Base-by-base conservation (phyloP, 2,888 invertebrate species). In the Masnerella sp. region DNA sequence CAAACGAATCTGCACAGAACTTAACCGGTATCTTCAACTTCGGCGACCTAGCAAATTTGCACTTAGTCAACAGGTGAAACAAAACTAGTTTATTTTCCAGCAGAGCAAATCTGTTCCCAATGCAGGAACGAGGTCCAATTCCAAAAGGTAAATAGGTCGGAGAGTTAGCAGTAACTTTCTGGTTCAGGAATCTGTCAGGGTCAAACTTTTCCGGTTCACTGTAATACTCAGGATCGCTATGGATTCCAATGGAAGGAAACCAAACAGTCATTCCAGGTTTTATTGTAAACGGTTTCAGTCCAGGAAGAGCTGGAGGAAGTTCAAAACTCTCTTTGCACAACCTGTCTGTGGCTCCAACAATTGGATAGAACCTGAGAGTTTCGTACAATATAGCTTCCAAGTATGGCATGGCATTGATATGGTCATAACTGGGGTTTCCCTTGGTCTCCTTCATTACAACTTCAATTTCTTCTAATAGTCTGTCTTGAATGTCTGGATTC, bases 281-380 rank as follows among this genome's bases (percentile, higher is more conserved):
- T 0, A 86, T 22, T 0, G 69, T 22, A 9, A 81, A 77, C 0
- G 81, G 76, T 30, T 76, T 65, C 1, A 9, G 15, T 0, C 76
- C 80, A 0, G 80, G 76, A 12, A 80, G 2, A 0, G 80, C 43
- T 4, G 43, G 43, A 12, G 43, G 43, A 2, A 43, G 12, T 25
- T 25, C 12, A 25, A 43, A 43, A 0, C 86, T 74, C 69, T 90
- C 90, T 0, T 84, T 85, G 70, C 91, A 91, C 2, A 85, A 75
- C 67, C 91, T 85, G 74, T 91, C 91, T 76, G 88, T 71, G 0
- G 89, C 68, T 0, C 88, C 74, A 0, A 88, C 12, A 2, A 43
- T 8, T 11, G 43, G 43, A 25, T 25, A 22, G 7, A 12, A 22
- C 14, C 43, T 43, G 88, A 0, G 89, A 2, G 79, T 18, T 62